Base-by-base conservation (phyloP, 2,113 vertebrate genomes). In the Petrocephalus microphthalmus region DNA sequence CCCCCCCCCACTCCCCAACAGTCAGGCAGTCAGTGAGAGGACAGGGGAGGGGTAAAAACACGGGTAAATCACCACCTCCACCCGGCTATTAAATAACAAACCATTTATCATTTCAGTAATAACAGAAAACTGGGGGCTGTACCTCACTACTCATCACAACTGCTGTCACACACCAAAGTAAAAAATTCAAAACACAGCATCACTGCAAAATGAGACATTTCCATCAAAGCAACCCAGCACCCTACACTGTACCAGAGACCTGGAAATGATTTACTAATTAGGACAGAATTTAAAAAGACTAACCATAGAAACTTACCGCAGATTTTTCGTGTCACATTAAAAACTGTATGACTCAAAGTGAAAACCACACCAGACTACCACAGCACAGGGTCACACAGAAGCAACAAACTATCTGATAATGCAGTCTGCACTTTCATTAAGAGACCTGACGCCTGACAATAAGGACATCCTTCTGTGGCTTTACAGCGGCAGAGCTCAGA, bases 321-420 rank as follows among this genome's bases (percentile, higher is more conserved):
- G 87, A 87, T 87, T 87, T 47, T 87, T 20, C 17, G 19, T 86
- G 84, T 83, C 52, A 71, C 37, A 49, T 84, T 37, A 81, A 89
- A 52, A 37, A 53, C 6, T 15, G n/a, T 84, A 29, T 87, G 84
- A 90, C 60, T 90, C 88, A 89, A 49, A 89, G 42, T 20, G 84
- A 90, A 92, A 91, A 84, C 84, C 88, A 88, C 81, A 60, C 52
- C 11, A 57, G 52, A 56, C 25, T 37, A 78, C 82, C 45, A 71
- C 86, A 71, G 42, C 57, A 71, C 57, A 49, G 3, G 42, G 33
- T 51, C 22, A 2, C 3, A 87, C n/a, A 87, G 42, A 8, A 42
- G 13, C 45, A 5, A 22, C n/a, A 20, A 52, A 53, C 64, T n/a
- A 25, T 20, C 52, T 85, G 52, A 56, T 20, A 7, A 54, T 57